phyloP scores from a whole-genome alignment of 2,888 invertebrate genomes.

The Bombylius discolor region DNA sequence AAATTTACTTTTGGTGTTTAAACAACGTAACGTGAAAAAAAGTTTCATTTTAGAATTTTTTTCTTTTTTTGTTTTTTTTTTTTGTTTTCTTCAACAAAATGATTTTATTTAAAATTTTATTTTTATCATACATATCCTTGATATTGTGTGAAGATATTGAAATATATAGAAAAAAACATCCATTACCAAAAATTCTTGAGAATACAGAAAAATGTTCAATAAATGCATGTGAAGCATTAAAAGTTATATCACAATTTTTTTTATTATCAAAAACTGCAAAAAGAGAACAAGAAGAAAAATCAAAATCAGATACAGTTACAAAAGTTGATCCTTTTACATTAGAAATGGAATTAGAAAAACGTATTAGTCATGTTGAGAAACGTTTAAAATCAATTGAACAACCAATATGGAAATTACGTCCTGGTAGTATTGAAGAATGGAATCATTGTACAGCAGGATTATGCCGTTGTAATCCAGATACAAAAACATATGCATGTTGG shows the following conservation, averaged over 20 bases:
- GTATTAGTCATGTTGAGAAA: constrained; percentile 42
- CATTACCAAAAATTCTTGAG: constrained; percentile 21
- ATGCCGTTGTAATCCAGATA: constrained; percentile 51
- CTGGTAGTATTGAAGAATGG: constrained; percentile 39
- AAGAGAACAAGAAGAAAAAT: constrained; percentile 1
- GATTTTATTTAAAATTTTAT: background rate
- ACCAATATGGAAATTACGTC: constrained; percentile 48
- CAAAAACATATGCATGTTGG: constrained; percentile 51
- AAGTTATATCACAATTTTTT: constrained; percentile 30
- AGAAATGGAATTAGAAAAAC: constrained; percentile 24
- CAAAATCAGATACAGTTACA: background rate
- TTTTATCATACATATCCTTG: background rate
- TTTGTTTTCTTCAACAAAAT: background rate
- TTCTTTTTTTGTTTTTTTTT: background rate
- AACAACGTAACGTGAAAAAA: background rate
- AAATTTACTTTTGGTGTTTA: background rate
- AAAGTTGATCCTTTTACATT: constrained; percentile 17
- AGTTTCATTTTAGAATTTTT: background rate
- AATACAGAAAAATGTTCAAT: constrained; percentile 33
- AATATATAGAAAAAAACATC: constrained; percentile 22
- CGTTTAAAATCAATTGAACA: constrained; percentile 50
- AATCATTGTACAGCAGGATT: constrained; percentile 49
- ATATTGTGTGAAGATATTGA: constrained; percentile 9
- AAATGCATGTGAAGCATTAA: constrained; percentile 37
- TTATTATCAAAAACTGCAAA: constrained; percentile 21